A percentile compares a stretch with the other conserved stretches of the same genome.
These are phyloP conservation scores for Drosophila paramelanica DNA, from an alignment of 2,888 invertebrate genomes.

Conservation along the genomic window DNA sequence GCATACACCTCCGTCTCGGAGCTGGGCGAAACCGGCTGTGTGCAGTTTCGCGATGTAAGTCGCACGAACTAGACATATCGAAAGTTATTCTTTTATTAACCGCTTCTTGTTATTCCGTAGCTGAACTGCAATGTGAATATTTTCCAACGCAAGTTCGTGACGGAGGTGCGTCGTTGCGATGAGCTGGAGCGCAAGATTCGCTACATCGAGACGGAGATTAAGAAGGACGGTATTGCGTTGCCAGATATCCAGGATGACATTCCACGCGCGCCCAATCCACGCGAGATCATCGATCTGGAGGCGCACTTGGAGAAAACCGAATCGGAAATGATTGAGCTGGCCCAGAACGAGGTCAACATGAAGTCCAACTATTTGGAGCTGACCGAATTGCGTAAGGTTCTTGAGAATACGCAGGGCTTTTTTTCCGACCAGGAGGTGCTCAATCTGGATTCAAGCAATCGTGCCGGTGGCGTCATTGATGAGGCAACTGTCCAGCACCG, in stretches of 20 bases:
- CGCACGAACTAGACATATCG: background rate
- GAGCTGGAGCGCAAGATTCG: conserved; percentile 93
- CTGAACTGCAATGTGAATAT: conserved; percentile 92
- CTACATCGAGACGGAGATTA: conserved; percentile 92
- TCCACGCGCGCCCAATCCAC: conserved; percentile 91
- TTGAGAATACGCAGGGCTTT: conserved; percentile 93
- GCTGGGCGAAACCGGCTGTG: conserved; percentile 96
- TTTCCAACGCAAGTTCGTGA: conserved; percentile 94
- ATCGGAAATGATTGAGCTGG: conserved; percentile 96
- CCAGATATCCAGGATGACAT: conserved; percentile 88
- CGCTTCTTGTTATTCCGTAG: conserved; percentile 84
- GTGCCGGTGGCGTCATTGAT: conserved; percentile 88
- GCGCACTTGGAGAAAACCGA: conserved; percentile 98
- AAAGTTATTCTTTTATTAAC: conserved; percentile 1
- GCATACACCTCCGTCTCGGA: conserved; percentile 97
- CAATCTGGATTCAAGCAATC: conserved; percentile 88
- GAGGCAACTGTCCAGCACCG: conserved; percentile 81
- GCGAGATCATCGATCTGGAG: conserved; percentile 92
- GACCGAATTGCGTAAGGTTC: conserved; percentile 95
- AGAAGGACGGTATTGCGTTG: conserved; percentile 91
- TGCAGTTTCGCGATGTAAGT: conserved; percentile 98
- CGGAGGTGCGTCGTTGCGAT: conserved; percentile 93
- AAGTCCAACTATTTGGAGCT: conserved; percentile 97
- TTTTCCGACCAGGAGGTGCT: conserved; percentile 85
- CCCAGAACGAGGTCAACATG: conserved; percentile 96